phyloP scores from a whole-genome alignment of 2,797 vertebrate species.

The Micromesistius poutassou region DNA sequence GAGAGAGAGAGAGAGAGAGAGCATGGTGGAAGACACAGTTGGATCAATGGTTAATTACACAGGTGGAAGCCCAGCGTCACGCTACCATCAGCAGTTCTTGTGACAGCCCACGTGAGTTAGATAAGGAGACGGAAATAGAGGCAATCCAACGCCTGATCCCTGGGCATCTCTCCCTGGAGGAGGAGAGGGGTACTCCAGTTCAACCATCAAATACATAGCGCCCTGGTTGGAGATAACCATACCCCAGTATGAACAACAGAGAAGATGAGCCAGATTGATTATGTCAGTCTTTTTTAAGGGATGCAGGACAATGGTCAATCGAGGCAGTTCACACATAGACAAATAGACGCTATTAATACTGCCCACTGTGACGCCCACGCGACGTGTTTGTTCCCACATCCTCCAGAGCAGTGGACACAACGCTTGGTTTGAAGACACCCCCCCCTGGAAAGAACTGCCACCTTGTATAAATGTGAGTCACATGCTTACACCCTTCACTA shows the following conservation, averaged over 20 bases:
- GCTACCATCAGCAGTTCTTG: constrained; percentile 62
- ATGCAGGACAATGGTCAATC: neutral
- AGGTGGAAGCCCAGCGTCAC: constrained; percentile 46
- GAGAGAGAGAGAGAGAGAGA: neutral
- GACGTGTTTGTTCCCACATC: constrained; percentile 19
- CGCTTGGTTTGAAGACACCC: neutral
- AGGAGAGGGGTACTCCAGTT: constrained; percentile 5
- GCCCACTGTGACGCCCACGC: constrained; percentile 49
- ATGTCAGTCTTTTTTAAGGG: constrained; percentile 1
- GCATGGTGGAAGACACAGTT: constrained; percentile 32
- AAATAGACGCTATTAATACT: constrained; percentile 36
- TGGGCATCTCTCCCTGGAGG: constrained; percentile 33
- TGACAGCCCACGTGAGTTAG: constrained; percentile 31
- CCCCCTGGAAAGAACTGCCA: neutral
- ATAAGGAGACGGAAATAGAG: constrained; percentile 29
- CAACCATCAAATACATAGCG: neutral
- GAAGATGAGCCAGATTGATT: constrained; percentile 38
- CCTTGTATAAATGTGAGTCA: neutral
- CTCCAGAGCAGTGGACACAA: constrained; percentile 23
- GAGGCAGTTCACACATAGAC: neutral
- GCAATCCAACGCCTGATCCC: constrained; percentile 31
- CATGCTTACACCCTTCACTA: neutral
- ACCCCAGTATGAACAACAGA: constrained; percentile 3
- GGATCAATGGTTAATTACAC: constrained; percentile 51
- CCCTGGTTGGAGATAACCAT: neutral